A percentile compares a stretch with the other conserved stretches of the same genome.
Conservation (phyloP, 1,140 invertebrate genomes). For the Brachionus calyciflorus region DNA sequence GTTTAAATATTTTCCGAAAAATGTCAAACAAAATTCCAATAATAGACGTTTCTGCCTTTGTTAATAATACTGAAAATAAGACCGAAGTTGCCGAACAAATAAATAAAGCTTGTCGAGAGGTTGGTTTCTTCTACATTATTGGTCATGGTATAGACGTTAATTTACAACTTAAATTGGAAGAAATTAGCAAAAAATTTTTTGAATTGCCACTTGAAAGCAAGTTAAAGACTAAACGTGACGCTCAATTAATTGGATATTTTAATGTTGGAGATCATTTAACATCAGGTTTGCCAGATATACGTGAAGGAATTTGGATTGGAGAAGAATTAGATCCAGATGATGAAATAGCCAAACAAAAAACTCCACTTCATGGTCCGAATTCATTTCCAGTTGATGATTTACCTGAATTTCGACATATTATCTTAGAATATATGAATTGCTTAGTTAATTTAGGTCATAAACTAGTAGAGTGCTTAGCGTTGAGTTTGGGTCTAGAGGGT, state of each 20-base stretch:
- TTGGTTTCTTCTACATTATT: slow-evolving; percentile 37
- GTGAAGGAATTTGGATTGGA: slow-evolving; percentile 34
- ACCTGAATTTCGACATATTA: neutral
- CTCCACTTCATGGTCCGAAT: slow-evolving; percentile 24
- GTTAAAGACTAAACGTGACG: neutral
- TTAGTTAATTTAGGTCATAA: neutral
- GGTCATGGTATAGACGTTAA: neutral
- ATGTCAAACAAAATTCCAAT: slow-evolving; percentile 33
- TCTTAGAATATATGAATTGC: slow-evolving; percentile 14
- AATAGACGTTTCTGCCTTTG: slow-evolving; percentile 1
- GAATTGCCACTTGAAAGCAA: neutral
- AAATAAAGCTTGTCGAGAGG: slow-evolving; percentile 13
- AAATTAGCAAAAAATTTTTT: slow-evolving; percentile 39
- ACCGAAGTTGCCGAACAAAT: neutral
- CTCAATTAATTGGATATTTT: slow-evolving; percentile 8
- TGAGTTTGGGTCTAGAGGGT: neutral
- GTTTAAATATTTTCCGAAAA: no score
- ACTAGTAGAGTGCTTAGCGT: neutral
- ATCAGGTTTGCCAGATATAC: neutral
- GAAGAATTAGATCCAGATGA: slow-evolving; percentile 3
- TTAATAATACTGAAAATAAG: neutral
- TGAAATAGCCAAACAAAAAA: neutral
- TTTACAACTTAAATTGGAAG: slow-evolving; percentile 11
- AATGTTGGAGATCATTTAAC: neutral
- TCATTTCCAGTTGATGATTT: neutral